Conservation (phyloP, 1,140 invertebrate species). For the Cardiocondyla obscurior region DNA sequence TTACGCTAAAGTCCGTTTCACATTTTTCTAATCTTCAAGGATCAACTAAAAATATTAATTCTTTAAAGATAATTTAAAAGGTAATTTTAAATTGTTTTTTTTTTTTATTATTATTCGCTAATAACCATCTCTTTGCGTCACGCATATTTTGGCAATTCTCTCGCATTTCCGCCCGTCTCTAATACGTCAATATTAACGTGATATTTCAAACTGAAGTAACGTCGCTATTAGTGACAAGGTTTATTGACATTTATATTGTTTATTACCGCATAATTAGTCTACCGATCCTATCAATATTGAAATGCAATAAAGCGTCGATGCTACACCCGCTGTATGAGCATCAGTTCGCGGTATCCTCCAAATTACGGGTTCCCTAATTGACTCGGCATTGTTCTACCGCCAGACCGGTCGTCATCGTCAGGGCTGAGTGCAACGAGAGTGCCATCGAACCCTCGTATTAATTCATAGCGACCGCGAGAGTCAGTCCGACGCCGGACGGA, state of each 20-base stretch:
- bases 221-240: background rate
- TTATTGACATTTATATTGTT: background rate
- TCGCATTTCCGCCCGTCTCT: background rate
- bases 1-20: background rate
- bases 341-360: background rate
- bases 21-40: too few relatives aligned
- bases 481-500: background rate
- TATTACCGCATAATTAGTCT: background rate
- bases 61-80: too few relatives aligned
- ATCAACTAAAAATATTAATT: too few relatives aligned
- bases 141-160: background rate
- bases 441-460: background rate
- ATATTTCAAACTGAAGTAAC: conserved; percentile 1
- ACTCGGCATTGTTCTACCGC: background rate
- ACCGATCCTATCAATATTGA: background rate
- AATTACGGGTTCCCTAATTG: conserved; percentile 7
- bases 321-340: background rate
- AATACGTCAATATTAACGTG: background rate
- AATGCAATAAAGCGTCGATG: background rate
- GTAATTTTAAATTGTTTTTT: too few relatives aligned
- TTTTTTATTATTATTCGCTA: too few relatives aligned
- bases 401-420: background rate
- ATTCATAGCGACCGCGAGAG: background rate
- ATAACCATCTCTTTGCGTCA: background rate
- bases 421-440: background rate